phyloP scores from a whole-genome alignment of 1,140 invertebrate genomes.

The Ctenoplectra terminalis region DNA sequence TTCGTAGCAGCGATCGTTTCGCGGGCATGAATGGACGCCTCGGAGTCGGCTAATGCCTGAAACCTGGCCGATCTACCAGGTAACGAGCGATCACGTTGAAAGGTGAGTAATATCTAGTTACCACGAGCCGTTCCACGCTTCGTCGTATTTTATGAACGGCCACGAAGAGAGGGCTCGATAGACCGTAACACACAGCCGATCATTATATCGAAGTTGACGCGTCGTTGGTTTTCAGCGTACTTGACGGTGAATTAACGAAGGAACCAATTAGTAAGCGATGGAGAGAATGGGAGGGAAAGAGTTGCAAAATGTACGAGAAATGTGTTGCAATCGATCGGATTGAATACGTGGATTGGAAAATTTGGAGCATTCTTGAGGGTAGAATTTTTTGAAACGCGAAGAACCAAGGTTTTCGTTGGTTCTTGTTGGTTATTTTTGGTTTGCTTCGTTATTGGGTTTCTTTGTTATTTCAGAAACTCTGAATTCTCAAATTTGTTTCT shows the following conservation, averaged over 20 bases:
- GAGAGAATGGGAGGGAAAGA: not conserved
- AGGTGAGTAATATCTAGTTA: slow-evolving; percentile 56
- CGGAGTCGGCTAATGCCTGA: slow-evolving; percentile 32
- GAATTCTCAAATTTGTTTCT: too few species aligned
- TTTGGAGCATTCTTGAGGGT: too few species aligned
- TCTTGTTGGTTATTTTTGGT: too few species aligned
- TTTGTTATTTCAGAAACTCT: too few species aligned
- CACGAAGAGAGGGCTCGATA: slow-evolving; percentile 20
- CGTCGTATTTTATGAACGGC: slow-evolving; percentile 41
- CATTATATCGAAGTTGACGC: slow-evolving; percentile 36
- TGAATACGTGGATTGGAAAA: not conserved
- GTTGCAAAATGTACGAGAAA: not conserved
- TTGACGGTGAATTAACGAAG: slow-evolving; percentile 30
- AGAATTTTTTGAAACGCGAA: too few species aligned
- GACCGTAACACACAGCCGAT: slow-evolving; percentile 38
- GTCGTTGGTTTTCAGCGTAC: slow-evolving; percentile 18
- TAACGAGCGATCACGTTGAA: slow-evolving; percentile 52
- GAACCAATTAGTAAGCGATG: slow-evolving; percentile 4
- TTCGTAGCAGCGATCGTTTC: slow-evolving; percentile 18
- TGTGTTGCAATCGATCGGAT: not conserved
- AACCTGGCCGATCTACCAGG: slow-evolving; percentile 35
- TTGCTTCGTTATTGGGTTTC: too few species aligned
- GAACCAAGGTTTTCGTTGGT: too few species aligned
- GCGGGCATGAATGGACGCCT: slow-evolving; percentile 38
- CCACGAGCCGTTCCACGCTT: slow-evolving; percentile 9